Evolutionary conservation across 2,113 vertebrate species (phyloP).

Genomic region (Pelecanus crispus): DNA sequence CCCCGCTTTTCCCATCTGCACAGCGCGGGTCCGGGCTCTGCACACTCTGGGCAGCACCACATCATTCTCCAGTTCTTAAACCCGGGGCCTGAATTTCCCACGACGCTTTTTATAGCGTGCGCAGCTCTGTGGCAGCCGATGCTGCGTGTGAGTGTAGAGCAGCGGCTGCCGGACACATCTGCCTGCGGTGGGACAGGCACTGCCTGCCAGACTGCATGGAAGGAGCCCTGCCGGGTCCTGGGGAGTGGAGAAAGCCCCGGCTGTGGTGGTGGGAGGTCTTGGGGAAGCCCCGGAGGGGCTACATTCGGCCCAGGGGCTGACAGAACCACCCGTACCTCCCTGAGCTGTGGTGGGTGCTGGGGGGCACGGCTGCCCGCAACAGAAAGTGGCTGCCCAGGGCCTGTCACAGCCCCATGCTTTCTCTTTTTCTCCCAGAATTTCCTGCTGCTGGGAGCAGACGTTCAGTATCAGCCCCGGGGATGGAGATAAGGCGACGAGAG

Average conservation of each 20-base stretch:
- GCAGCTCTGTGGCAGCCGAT: not conserved
- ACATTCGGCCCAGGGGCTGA: not conserved
- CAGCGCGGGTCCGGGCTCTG: not conserved
- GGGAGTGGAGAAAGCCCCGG: too few species aligned
- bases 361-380: fast-evolving
- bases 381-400: not conserved
- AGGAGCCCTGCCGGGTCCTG: not conserved
- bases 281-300: not conserved
- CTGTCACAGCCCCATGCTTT: fast-evolving
- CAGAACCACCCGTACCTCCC: not conserved
- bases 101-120: fast-evolving
- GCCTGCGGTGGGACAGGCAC: not conserved
- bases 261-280: not conserved
- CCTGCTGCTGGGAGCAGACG: constrained; percentile 46
- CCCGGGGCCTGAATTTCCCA: not conserved
- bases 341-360: not conserved
- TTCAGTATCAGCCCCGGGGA: not conserved
- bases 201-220: not conserved
- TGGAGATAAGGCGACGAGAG: fast-evolving
- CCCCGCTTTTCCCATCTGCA: fast-evolving
- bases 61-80: not conserved
- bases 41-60: not conserved
- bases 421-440: constrained; percentile 14
- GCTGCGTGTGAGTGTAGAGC: not conserved
- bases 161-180: not conserved